Percentiles rank a stretch among this genome's conserved stretches.
Evolutionary conservation across 2,797 vertebrate species (phyloP).

Genomic region (Acrossocheilus fasciatus): DNA sequence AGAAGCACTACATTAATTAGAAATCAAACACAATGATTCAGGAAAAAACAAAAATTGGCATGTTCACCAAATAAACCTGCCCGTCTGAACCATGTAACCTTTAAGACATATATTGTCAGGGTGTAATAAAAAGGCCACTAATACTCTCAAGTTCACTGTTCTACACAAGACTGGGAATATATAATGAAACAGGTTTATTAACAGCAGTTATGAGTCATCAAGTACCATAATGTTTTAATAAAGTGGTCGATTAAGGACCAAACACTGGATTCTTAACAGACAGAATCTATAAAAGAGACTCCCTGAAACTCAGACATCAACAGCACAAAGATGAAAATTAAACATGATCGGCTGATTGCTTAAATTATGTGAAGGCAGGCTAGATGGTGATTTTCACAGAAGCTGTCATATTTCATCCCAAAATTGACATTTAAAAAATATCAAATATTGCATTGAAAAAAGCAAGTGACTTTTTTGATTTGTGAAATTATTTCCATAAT

Average conservation of each 20-base stretch:
- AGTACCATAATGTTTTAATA: neutral
- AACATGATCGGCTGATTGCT: neutral
- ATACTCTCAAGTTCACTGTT: slow-evolving; percentile 10
- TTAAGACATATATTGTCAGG: slow-evolving; percentile 9
- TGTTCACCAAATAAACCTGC: slow-evolving; percentile 18
- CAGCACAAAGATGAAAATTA: neutral
- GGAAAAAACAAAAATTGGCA: slow-evolving; percentile 22
- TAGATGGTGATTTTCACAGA: neutral
- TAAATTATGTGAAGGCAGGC: neutral
- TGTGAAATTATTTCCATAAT: neutral
- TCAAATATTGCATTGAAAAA: neutral
- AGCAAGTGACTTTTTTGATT: neutral
- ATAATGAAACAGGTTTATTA: neutral
- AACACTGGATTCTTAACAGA: slow-evolving; percentile 10
- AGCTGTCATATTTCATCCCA: neutral
- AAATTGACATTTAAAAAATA: neutral
- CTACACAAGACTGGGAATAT: slow-evolving; percentile 1
- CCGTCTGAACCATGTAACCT: neutral
- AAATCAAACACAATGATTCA: neutral
- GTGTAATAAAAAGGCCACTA: slow-evolving; percentile 30
- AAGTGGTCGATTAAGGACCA: neutral
- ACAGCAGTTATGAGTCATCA: slow-evolving; percentile 16
- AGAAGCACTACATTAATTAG: neutral
- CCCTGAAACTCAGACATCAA: slow-evolving; percentile 26
- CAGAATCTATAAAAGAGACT: neutral